Evolutionary conservation across 1,140 invertebrate genomes (phyloP).

Genomic region (Aphelenchoides avenae): DNA sequence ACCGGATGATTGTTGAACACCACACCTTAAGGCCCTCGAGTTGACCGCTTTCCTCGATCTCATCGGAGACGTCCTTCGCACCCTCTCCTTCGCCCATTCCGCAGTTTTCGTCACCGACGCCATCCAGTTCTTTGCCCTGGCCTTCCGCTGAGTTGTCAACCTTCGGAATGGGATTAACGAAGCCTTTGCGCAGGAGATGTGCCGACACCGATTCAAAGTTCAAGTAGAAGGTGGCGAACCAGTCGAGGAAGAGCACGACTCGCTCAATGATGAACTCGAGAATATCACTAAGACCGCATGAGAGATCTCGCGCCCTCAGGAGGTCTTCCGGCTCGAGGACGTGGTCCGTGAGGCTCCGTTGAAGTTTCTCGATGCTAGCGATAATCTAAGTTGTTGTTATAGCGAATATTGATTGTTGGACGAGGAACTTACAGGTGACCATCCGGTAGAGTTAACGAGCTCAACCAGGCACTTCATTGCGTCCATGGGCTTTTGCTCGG

Average conservation of each 20-base stretch:
- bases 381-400: too few species aligned
- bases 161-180: conserved; percentile 79
- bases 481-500: not conserved
- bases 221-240: conserved; percentile 26
- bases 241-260: conserved; percentile 19
- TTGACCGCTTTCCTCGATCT: conserved; percentile 84
- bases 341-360: too few species aligned
- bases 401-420: too few species aligned
- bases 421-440: too few species aligned
- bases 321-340: too few species aligned
- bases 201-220: conserved; percentile 6
- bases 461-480: not conserved
- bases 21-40: conserved; percentile 57
- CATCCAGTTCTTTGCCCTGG: conserved; percentile 42
- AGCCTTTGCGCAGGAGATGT: conserved; percentile 66
- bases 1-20: conserved; percentile 7
- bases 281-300: not conserved
- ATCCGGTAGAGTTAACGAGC: too few species aligned
- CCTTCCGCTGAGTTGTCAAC: conserved; percentile 66
- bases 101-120: conserved; percentile 39
- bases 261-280: conserved; percentile 7
- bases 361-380: too few species aligned
- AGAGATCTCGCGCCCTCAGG: not conserved
- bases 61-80: conserved; percentile 83
- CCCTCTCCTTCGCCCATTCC: conserved; percentile 49